Evolutionary conservation across 2,888 invertebrate genomes (phyloP).

Genomic region (Heliconius sara): DNA sequence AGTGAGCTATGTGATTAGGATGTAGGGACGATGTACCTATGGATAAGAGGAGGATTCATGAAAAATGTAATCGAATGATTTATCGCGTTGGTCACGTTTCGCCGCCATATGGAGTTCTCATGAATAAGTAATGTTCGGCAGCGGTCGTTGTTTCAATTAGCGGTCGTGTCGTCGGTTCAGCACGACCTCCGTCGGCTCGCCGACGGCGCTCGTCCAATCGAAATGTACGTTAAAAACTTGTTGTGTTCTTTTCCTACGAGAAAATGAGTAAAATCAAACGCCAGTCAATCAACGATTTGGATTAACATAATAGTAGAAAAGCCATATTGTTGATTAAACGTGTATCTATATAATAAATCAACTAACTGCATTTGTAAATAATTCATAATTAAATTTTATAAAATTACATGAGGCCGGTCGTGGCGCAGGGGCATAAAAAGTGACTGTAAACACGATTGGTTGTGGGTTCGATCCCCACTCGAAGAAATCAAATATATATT

Average conservation of each 20-base stretch:
- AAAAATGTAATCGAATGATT: conserved; percentile 82
- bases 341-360: background rate
- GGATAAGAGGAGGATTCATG: conserved; percentile 62
- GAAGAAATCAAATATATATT: too few species aligned
- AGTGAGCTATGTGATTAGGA: background rate
- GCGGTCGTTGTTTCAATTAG: conserved; percentile 84
- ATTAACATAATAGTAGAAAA: background rate
- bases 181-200: conserved; percentile 59
- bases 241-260: conserved; percentile 44
- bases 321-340: background rate
- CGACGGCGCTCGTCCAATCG: conserved; percentile 51
- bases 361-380: background rate
- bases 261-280: background rate
- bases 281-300: background rate
- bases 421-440: too few species aligned
- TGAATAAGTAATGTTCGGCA: conserved; percentile 82
- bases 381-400: background rate
- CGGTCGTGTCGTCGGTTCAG: conserved; percentile 77
- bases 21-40: conserved; percentile 10
- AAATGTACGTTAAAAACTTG: conserved; percentile 52
- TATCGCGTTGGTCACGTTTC: conserved; percentile 81
- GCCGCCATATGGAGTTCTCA: conserved; percentile 81
- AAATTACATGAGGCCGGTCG: too few species aligned
- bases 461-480: too few species aligned
- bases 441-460: too few species aligned